Evolutionary conservation across 2,888 invertebrate genomes (phyloP), one percentile per base, ranked within the genome.

Genomic region (Seira sanloemensis): DNA sequence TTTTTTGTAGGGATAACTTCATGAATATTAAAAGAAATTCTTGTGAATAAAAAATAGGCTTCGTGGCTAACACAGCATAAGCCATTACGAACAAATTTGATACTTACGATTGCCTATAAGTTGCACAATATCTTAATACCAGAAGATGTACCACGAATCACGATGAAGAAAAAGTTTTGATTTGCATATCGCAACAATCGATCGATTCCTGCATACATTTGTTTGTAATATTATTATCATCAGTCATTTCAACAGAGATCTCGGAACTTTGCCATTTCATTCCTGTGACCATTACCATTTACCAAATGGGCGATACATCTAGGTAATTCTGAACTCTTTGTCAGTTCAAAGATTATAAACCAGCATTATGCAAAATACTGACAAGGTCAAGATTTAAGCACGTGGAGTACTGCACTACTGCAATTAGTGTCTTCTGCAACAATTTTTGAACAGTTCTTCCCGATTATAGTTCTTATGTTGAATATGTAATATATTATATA

Each of bases 211-310:
- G 5, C 5, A 25, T 7, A 37, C 21, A n/a, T n/a, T n/a, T n/a
- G n/a, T n/a, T n/a, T n/a, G n/a, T n/a, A n/a, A n/a, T n/a, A n/a
- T n/a, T n/a, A n/a, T n/a, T n/a, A n/a, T n/a, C n/a, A 71, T 71
- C 78, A 78, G 68, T 78, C 78, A 78, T 37, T 62, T 78, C 69
- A 78, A 71, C 71, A 78, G 78, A 69, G 69, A 78, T n/a, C 78
- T 27, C 62, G 71, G 71, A 71, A 78, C 18, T 26, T 27, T 54
- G 50, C 77, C 19, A 58, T 18, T 9, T 9, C 12, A 9, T 66
- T 66, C 16, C 19, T 24, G 12, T 66, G n/a, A 16, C 62, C 5
- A 67, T 21, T n/a, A 46, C 23, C 27, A 19, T 1, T 19, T 4
- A 12, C 46, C 65, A 19, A 1, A 19, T 65, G 23, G 21, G 12